Conservation (phyloP, 2,888 invertebrate species). For the Folsomia manolachei region DNA sequence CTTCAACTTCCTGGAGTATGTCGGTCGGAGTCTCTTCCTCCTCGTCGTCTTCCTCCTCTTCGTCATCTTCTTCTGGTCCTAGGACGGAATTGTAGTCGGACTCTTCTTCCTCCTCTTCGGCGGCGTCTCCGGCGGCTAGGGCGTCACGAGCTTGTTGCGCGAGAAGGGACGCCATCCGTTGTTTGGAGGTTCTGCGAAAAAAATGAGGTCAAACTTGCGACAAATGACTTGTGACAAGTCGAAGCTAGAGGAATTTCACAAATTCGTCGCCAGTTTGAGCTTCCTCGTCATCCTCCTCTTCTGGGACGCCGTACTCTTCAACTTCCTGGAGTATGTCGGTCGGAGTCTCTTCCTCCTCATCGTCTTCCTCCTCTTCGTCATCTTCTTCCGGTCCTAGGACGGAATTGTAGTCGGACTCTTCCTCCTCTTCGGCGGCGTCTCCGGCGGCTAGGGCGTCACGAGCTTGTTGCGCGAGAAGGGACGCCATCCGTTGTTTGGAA, state of each 20-base stretch:
- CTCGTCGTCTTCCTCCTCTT: neutral
- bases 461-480: neutral
- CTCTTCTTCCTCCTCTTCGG: no score
- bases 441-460: neutral
- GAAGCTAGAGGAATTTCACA: neutral
- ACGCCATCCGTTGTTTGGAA: neutral
- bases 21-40: neutral
- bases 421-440: neutral
- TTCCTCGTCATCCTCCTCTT: neutral
- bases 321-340: neutral
- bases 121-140: neutral
- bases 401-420: no score
- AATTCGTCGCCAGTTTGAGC: neutral
- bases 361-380: neutral
- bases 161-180: neutral
- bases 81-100: neutral
- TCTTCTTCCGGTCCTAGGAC: neutral
- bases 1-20: neutral
- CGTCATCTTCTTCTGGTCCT: neutral
- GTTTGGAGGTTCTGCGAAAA: neutral
- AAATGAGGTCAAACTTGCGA: neutral
- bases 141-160: neutral
- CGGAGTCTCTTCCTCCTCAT: neutral
- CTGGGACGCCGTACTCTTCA: neutral
- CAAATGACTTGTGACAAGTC: neutral